phyloP scores from a whole-genome alignment of 2,888 invertebrate species.

The Spodoptera picta region DNA sequence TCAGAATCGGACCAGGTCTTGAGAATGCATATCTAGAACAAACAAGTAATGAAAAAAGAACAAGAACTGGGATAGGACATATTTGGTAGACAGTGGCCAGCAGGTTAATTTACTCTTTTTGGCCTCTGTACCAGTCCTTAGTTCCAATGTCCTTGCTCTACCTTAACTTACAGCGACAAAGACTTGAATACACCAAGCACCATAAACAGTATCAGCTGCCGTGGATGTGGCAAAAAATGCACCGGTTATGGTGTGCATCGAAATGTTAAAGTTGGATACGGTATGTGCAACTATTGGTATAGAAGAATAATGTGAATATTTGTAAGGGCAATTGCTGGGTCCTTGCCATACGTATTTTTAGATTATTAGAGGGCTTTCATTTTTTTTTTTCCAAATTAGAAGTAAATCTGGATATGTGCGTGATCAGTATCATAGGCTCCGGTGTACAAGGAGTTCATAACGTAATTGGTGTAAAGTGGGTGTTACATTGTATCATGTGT shows the following conservation, averaged over 20 bases:
- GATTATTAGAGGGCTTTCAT: too few relatives aligned
- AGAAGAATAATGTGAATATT: too few relatives aligned
- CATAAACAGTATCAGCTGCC: conserved; percentile 81
- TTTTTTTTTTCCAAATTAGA: too few relatives aligned
- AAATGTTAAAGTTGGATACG: conserved; percentile 44
- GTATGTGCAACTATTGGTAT: conserved; percentile 23
- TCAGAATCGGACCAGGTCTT: too few relatives aligned
- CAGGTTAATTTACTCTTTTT: too few relatives aligned
- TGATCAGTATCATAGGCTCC: too few relatives aligned
- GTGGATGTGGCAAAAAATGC: conserved; percentile 79
- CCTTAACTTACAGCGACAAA: conserved; percentile 56
- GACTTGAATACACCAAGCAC: conserved; percentile 58
- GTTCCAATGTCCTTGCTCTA: conserved; percentile 33
- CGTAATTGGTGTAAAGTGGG: too few relatives aligned
- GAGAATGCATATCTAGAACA: not conserved
- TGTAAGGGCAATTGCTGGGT: too few relatives aligned
- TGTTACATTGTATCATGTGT: too few relatives aligned
- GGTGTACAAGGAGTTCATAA: too few relatives aligned
- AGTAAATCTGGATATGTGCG: too few relatives aligned
- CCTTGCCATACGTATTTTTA: too few relatives aligned
- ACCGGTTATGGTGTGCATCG: conserved; percentile 59
- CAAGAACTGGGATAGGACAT: conserved; percentile 27
- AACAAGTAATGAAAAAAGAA: conserved; percentile 3
- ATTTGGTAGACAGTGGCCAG: conserved; percentile 26
- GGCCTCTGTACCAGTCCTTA: conserved; percentile 11